A percentile compares a stretch with the other conserved stretches of the same genome.
phyloP scores from a whole-genome alignment of 2,888 invertebrate species.

The Liopterus haemorrhoidalis region DNA sequence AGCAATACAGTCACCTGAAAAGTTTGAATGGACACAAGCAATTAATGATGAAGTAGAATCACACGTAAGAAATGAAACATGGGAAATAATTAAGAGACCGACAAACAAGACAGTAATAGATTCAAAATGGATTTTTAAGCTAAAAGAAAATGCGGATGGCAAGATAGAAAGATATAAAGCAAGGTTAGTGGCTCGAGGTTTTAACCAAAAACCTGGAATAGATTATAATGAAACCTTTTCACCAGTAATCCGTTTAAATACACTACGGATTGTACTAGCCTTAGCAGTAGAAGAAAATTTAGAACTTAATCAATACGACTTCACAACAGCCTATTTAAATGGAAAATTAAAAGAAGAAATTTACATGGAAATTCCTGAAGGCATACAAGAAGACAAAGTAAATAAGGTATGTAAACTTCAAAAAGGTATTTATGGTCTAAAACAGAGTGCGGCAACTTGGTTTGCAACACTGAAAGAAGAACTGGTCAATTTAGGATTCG shows the following conservation, averaged over 20 bases:
- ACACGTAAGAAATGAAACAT: no score
- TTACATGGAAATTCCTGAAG: constrained; percentile 4
- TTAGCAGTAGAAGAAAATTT: neutral
- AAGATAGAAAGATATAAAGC: neutral
- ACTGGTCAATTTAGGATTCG: no score
- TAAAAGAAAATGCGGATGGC: neutral
- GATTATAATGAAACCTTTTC: constrained; percentile 4
- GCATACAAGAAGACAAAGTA: neutral
- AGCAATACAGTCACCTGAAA: no score
- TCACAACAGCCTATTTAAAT: constrained; percentile 4
- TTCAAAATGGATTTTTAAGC: constrained; percentile 3
- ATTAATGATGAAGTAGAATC: no score
- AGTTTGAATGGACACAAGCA: no score
- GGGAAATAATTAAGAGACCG: neutral
- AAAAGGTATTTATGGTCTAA: constrained; percentile 5
- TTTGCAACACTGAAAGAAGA: constrained; percentile 1
- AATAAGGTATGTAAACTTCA: constrained; percentile 4
- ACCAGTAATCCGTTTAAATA: neutral
- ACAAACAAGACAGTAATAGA: neutral
- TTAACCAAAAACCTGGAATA: neutral
- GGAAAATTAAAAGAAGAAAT: constrained; percentile 4
- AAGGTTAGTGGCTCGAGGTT: neutral
- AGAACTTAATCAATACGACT: constrained; percentile 6
- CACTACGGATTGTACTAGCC: neutral
- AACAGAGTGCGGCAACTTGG: constrained; percentile 7